Base-by-base conservation (phyloP, 2,113 vertebrate genomes). In the Poeciliopsis turrubarensis region DNA sequence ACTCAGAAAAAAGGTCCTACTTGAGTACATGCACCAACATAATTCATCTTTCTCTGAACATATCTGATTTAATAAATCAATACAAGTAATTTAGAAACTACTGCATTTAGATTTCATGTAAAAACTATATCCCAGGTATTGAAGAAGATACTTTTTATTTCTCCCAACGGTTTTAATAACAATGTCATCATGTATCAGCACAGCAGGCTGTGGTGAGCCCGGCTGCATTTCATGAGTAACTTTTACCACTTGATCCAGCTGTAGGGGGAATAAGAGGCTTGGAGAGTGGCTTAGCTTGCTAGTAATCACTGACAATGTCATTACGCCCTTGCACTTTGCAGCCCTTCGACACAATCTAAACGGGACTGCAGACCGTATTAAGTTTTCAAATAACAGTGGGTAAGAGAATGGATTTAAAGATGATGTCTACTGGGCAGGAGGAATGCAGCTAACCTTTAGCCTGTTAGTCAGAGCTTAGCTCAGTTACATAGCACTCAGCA, bases 201-300 rank as follows among this genome's bases (percentile, higher is more conserved):
- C 63, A 60, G 31, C 61, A 71, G 57, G 27, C 60, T 13, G 13
- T 27, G 39, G 31, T 76, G 72, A 90, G 68, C 80, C 71, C 41
- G 81, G 37, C 85, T 60, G 27, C 74, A 4, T 86, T 89, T 86
- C 37, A 86, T 51, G 17, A 67, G 65, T 81, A 87, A 90, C 90
- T 92, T 91, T 88, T 86, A 70, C 86, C 86, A 68, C 82, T 74
- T 84, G 78, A 87, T 93, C 83, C 85, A 90, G 88, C 75, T 89
- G 88, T 82, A 72, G 77, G 57, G 79, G 84, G 83, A 90, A 81
- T 93, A 92, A 93, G 90, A 94, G 87, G 93, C 92, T 93, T 94
- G 88, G 65, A 70, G 70, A 34, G 1, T 63, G 82, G 91, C 90
- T 92, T 93, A 94, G 89, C 87, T 34, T 8, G 13, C 41, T 73